These are phyloP conservation scores for Hypsopygia costalis DNA, from an alignment of 2,888 invertebrate genomes.

Conservation along the genomic window DNA sequence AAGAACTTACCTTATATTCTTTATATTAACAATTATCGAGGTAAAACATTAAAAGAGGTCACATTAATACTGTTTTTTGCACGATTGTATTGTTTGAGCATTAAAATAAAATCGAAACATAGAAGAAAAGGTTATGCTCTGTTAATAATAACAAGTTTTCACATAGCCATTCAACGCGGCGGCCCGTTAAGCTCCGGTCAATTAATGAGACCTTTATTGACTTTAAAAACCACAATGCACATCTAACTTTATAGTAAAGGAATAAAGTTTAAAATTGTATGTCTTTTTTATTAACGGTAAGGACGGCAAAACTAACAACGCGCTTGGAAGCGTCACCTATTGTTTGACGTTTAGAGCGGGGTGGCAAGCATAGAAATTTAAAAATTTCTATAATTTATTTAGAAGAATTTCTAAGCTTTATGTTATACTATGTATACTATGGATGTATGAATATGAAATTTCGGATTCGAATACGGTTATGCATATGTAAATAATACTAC, in stretches of 20 bases:
- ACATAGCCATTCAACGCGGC: constrained; percentile 26
- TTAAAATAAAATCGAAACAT: constrained; percentile 60
- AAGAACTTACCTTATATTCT: constrained; percentile 51
- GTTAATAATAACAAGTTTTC: constrained; percentile 71
- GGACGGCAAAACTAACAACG: constrained; percentile 11
- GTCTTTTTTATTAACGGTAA: constrained; percentile 1
- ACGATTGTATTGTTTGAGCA: constrained; percentile 43
- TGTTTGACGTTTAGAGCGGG: constrained; percentile 24
- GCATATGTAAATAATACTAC: no score
- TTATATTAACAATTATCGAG: constrained; percentile 26
- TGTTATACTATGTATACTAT: no score
- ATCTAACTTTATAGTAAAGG: not conserved
- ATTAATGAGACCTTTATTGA: constrained; percentile 15
- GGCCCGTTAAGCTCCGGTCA: constrained; percentile 15
- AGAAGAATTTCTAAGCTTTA: no score
- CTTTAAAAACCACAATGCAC: not conserved
- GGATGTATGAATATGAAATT: no score
- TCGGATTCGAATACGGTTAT: no score
- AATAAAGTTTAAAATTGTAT: constrained; percentile 6
- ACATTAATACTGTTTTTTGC: constrained; percentile 33
- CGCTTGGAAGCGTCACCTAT: constrained; percentile 19
- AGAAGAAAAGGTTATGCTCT: constrained; percentile 65
- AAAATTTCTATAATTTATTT: no score
- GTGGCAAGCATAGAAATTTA: no score
- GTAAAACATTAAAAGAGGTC: constrained; percentile 25